A percentile compares a stretch with the other conserved stretches of the same genome.
These are phyloP conservation scores for Megastigmus dorsalis DNA, from an alignment of 2,888 invertebrate species.

Conservation along the genomic window DNA sequence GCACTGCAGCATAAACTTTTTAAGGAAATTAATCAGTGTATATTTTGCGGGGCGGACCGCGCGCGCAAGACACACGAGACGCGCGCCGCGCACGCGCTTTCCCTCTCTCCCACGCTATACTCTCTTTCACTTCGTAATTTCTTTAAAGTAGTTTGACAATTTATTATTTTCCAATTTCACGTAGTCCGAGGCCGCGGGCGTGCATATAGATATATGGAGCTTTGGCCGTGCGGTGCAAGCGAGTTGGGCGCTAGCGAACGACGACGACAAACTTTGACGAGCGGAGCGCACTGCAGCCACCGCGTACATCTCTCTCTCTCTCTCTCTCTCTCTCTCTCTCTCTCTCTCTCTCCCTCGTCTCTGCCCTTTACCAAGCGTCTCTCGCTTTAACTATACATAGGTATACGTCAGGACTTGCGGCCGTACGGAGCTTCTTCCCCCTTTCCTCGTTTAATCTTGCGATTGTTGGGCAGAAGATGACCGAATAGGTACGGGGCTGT, in stretches of 20 bases:
- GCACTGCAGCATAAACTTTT: no score
- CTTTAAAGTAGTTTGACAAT: slow-evolving; percentile 72
- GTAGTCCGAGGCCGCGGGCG: no score
- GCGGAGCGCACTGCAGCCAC: not conserved
- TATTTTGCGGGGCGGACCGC: no score
- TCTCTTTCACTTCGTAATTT: slow-evolving; percentile 61
- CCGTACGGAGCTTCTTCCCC: not conserved
- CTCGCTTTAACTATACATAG: no score
- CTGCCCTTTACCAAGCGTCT: no score
- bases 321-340: not conserved
- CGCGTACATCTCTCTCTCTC: not conserved
- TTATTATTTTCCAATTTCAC: slow-evolving; percentile 72
- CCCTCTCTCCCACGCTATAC: slow-evolving; percentile 14
- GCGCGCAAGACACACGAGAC: no score
- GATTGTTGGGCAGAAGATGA: no score
- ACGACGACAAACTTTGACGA: slow-evolving; percentile 34
- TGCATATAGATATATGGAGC: no score
- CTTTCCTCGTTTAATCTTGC: not conserved
- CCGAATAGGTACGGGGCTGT: no score
- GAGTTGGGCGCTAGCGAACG: slow-evolving; percentile 8
- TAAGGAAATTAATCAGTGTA: slow-evolving; percentile 71
- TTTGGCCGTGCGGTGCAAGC: slow-evolving; percentile 60
- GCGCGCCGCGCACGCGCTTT: slow-evolving; percentile 51
- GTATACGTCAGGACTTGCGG: no score
- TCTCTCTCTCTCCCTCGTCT: no score